phyloP scores from a whole-genome alignment of 2,113 vertebrate species.

The Parus major region DNA sequence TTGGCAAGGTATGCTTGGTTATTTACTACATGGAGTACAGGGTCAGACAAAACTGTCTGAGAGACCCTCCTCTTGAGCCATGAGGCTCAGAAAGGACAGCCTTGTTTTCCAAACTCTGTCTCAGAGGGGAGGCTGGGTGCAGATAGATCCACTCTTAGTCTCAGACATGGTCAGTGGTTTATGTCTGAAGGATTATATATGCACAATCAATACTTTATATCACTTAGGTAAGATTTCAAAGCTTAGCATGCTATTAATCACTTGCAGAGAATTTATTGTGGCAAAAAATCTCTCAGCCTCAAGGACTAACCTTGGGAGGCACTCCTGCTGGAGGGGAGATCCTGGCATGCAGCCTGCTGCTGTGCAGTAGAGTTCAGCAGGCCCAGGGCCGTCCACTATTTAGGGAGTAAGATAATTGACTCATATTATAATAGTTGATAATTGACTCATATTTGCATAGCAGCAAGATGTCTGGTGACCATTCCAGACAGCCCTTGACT shows the following conservation, averaged over 20 bases:
- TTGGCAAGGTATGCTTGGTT: not conserved
- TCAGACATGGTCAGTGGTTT: not conserved
- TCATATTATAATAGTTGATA: not conserved
- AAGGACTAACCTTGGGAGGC: not conserved
- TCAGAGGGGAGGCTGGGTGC: not conserved
- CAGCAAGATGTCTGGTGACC: not conserved
- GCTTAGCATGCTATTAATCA: not conserved
- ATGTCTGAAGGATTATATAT: not conserved
- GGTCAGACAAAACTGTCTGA: not conserved
- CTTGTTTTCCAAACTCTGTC: not conserved
- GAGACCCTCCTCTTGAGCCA: not conserved
- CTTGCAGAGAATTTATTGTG: not conserved
- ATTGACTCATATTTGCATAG: not conserved
- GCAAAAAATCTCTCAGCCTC: not conserved
- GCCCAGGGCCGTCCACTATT: not conserved
- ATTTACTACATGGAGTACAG: not conserved
- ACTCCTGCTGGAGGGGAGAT: not conserved
- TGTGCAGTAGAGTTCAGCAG: not conserved
- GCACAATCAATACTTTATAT: not conserved
- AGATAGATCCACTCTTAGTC: not conserved
- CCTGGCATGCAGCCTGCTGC: not conserved
- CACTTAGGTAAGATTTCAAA: not conserved
- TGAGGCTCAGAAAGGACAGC: not conserved
- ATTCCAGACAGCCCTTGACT: not conserved
- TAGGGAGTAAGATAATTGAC: not conserved